A percentile compares a stretch with the other conserved stretches of the same genome.
These are phyloP conservation scores for Cryptocheilus praepositus DNA, from an alignment of 2,888 invertebrate genomes.

Conservation along the genomic window DNA sequence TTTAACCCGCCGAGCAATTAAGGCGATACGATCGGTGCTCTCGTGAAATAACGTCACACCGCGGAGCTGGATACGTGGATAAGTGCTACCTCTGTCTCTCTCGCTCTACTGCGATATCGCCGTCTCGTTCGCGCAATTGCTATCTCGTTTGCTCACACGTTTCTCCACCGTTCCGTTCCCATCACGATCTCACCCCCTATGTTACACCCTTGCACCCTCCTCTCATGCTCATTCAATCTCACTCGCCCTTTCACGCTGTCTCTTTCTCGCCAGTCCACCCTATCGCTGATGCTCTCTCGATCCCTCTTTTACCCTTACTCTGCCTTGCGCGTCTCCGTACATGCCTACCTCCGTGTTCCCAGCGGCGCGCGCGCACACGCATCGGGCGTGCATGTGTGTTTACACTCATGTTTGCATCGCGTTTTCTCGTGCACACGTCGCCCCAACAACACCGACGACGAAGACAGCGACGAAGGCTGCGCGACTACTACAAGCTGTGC, in stretches of 20 bases:
- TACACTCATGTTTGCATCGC: slow-evolving; percentile 57
- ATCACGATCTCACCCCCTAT: slow-evolving; percentile 10
- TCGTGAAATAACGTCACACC: slow-evolving; percentile 68
- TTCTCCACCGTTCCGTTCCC: slow-evolving; percentile 15
- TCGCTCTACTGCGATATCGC: not conserved
- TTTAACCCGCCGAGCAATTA: slow-evolving; percentile 72
- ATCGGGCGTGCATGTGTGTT: slow-evolving; percentile 45
- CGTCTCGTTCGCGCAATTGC: slow-evolving; percentile 12
- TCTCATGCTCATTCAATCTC: too few relatives aligned
- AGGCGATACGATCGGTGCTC: slow-evolving; percentile 68
- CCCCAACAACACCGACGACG: slow-evolving; percentile 18
- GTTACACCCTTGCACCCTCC: too few relatives aligned
- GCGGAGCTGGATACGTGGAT: slow-evolving; percentile 50
- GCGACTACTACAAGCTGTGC: slow-evolving; percentile 42
- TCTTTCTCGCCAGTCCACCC: slow-evolving; percentile 23
- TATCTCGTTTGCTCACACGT: not conserved
- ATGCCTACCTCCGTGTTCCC: not conserved
- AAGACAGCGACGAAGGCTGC: slow-evolving; percentile 20
- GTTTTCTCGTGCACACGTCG: slow-evolving; percentile 46
- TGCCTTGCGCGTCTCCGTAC: slow-evolving; percentile 17
- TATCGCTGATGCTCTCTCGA: not conserved
- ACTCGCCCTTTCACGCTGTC: slow-evolving; percentile 20
- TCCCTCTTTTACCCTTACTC: slow-evolving; percentile 4
- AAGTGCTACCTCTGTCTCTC: slow-evolving; percentile 40
- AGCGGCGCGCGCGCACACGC: slow-evolving; percentile 7